Conservation (phyloP, 1,140 invertebrate species). For the Hycleus phaleratus region DNA sequence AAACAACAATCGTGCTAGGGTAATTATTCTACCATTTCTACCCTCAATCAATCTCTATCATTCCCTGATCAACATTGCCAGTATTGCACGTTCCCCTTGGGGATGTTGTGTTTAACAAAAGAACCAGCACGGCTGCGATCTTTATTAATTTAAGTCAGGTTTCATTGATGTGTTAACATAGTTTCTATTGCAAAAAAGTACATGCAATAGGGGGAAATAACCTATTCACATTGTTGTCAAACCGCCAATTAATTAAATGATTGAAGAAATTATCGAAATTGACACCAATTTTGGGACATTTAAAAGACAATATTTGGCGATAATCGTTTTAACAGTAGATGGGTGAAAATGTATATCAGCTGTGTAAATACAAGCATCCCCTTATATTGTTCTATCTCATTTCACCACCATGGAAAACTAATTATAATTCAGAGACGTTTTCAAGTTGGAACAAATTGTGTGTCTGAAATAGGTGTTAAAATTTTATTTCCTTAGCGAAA, state of each 20-base stretch:
- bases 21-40: slow-evolving; percentile 40
- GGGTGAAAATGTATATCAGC: too few relatives aligned
- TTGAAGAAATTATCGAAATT: too few relatives aligned
- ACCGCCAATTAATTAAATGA: too few relatives aligned
- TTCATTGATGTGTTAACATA: slow-evolving; percentile 33
- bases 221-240: too few relatives aligned
- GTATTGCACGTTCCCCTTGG: slow-evolving; percentile 13
- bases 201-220: too few relatives aligned
- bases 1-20: slow-evolving; percentile 28
- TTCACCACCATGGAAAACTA: slow-evolving; percentile 10
- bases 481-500: slow-evolving; percentile 22
- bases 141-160: slow-evolving; percentile 32
- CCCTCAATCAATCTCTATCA: slow-evolving; percentile 40
- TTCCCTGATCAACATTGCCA: slow-evolving; percentile 32
- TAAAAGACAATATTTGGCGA: too few relatives aligned
- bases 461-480: slow-evolving; percentile 24
- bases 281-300: too few relatives aligned
- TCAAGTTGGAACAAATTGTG: slow-evolving; percentile 19
- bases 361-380: too few relatives aligned
- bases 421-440: slow-evolving; percentile 15
- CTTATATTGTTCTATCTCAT: too few relatives aligned
- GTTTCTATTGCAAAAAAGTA: slow-evolving; percentile 1
- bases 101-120: slow-evolving; percentile 21
- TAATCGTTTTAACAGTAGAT: too few relatives aligned
- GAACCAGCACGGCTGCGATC: slow-evolving; percentile 19